Percentiles rank a stretch among this genome's conserved stretches.
Conservation (phyloP, 1,140 invertebrate genomes). For the Colletes latitarsis region DNA sequence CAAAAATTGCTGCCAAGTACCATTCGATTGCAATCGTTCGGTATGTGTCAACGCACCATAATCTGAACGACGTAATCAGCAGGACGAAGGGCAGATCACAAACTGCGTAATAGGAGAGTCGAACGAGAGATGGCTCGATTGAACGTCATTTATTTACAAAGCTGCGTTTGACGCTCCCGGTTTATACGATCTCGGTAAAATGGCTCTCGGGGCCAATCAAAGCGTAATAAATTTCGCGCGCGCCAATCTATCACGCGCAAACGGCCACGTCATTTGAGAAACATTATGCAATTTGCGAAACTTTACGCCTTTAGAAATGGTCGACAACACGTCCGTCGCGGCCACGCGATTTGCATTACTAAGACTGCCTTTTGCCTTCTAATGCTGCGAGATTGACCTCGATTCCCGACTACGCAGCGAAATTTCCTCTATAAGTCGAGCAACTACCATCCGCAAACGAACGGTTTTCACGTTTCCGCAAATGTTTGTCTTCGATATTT, state of each 20-base stretch:
- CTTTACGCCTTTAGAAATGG: neutral
- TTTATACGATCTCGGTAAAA: slow-evolving; percentile 58
- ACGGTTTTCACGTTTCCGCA: too few relatives aligned
- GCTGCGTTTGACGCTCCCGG: slow-evolving; percentile 50
- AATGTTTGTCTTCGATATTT: too few relatives aligned
- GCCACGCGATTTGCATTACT: too few relatives aligned
- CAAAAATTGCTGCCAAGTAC: too few relatives aligned
- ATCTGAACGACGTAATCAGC: neutral
- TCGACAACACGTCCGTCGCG: too few relatives aligned
- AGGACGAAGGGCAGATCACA: neutral
- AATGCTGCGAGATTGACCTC: too few relatives aligned
- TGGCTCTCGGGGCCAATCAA: slow-evolving; percentile 52
- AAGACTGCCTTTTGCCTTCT: too few relatives aligned
- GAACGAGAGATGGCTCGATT: slow-evolving; percentile 31
- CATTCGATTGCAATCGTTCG: too few relatives aligned
- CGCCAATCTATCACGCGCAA: neutral
- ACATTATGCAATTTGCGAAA: neutral
- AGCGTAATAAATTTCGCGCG: slow-evolving; percentile 54
- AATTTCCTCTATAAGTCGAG: too few relatives aligned
- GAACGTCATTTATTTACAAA: slow-evolving; percentile 54
- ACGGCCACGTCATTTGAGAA: neutral
- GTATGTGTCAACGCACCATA: neutral
- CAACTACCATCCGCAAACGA: too few relatives aligned
- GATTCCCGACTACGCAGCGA: too few relatives aligned
- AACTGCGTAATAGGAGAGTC: neutral